These are phyloP conservation scores for Chloroclystis v-ata DNA, from an alignment of 2,888 invertebrate species.

Conservation along the genomic window DNA sequence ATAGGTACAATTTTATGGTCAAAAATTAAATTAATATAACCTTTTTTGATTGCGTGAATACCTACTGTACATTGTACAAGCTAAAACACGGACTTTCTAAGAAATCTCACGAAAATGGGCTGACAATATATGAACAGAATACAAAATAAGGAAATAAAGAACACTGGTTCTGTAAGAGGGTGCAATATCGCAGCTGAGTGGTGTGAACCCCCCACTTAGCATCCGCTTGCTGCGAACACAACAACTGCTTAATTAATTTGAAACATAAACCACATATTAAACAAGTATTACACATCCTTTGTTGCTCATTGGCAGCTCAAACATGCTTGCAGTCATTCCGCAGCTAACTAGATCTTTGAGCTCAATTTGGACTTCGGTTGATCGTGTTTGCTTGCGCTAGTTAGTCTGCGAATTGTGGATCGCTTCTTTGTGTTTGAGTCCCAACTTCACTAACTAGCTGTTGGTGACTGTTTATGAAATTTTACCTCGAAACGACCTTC, in stretches of 20 bases:
- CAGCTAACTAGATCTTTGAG: constrained; percentile 74
- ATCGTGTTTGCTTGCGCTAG: constrained; percentile 67
- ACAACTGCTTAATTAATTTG: constrained; percentile 36
- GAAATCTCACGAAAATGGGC: constrained; percentile 18
- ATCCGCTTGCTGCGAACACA: constrained; percentile 7
- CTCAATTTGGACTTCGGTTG: constrained; percentile 66
- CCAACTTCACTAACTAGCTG: constrained; percentile 70
- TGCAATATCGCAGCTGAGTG: constrained; percentile 33
- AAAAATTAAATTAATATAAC: no score
- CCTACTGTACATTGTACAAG: neutral
- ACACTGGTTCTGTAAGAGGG: constrained; percentile 28
- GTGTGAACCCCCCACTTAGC: constrained; percentile 14
- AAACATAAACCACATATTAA: constrained; percentile 31
- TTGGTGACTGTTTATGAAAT: constrained; percentile 47
- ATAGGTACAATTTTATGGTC: no score
- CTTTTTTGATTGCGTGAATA: no score
- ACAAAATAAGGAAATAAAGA: constrained; percentile 32
- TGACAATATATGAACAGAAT: constrained; percentile 25
- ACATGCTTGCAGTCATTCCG: constrained; percentile 53
- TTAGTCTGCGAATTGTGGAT: constrained; percentile 64
- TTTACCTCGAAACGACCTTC: constrained; percentile 20
- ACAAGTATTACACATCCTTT: constrained; percentile 34
- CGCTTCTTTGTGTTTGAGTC: constrained; percentile 70
- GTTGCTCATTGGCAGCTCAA: constrained; percentile 39
- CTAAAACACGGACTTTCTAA: constrained; percentile 17